Percentiles rank a stretch among this genome's conserved stretches.
These are phyloP conservation scores for Hydrolagus affinis DNA, from an alignment of 2,113 vertebrate species.

Conservation along the genomic window DNA sequence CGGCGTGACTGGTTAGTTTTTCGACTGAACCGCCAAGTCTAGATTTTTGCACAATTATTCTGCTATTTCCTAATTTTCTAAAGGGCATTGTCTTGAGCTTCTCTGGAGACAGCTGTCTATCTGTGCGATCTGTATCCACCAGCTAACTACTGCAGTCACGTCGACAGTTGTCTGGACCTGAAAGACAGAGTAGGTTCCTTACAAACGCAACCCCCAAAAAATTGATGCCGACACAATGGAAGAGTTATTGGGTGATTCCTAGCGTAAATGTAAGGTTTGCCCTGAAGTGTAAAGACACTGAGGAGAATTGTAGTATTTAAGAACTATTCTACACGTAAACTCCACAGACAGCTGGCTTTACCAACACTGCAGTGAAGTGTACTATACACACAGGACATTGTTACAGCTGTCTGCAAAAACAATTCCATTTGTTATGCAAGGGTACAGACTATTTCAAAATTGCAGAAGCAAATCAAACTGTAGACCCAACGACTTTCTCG, in stretches of 20 bases:
- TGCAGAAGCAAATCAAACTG: too few species aligned
- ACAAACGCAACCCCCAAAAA: background rate
- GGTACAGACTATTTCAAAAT: too few species aligned
- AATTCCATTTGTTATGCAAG: too few species aligned
- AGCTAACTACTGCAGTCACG: background rate
- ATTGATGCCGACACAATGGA: background rate
- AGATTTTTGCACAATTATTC: background rate
- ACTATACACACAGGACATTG: too few species aligned
- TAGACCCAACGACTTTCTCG: too few species aligned
- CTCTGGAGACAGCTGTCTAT: background rate
- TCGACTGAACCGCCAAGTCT: too few species aligned
- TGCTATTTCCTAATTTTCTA: background rate
- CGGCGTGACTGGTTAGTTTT: background rate
- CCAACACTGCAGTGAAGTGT: too few species aligned
- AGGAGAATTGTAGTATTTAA: too few species aligned
- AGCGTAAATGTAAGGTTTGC: background rate
- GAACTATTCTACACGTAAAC: too few species aligned
- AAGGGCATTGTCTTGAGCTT: background rate
- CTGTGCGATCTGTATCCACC: background rate
- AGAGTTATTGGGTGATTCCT: background rate
- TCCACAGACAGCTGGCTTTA: too few species aligned
- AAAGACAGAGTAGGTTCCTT: background rate
- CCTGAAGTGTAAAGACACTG: background rate
- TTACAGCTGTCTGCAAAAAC: too few species aligned
- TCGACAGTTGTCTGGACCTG: background rate